phyloP scores from a whole-genome alignment of 2,888 invertebrate species.

The Callosobruchus maculatus region DNA sequence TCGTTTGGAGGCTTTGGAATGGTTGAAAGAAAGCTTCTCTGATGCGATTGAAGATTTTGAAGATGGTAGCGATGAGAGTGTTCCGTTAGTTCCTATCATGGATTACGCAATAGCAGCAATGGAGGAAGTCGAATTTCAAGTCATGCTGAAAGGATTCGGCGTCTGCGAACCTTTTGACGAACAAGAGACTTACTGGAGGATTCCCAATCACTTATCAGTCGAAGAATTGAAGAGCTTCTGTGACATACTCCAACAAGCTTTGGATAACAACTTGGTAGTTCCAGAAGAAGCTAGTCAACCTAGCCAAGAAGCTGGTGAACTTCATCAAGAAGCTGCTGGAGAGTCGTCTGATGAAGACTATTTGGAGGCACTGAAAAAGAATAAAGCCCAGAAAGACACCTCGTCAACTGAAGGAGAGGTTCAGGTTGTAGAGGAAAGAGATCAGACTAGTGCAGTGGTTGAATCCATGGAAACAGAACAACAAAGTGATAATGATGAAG shows the following conservation, averaged over 20 bases:
- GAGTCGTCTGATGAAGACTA: constrained; percentile 12
- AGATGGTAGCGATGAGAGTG: constrained; percentile 63
- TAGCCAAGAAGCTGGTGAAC: constrained; percentile 15
- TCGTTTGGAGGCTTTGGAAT: constrained; percentile 59
- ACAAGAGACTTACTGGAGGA: constrained; percentile 85
- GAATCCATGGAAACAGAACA: constrained; percentile 34
- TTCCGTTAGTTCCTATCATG: constrained; percentile 77
- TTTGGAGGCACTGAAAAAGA: constrained; percentile 11
- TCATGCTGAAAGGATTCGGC: constrained; percentile 67
- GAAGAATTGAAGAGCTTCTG: constrained; percentile 56
- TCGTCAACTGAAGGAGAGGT: not conserved
- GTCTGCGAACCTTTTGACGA: constrained; percentile 66
- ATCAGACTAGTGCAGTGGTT: not conserved
- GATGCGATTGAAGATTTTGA: constrained; percentile 73
- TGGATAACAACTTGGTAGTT: constrained; percentile 49
- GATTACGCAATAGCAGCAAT: constrained; percentile 69
- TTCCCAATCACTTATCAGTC: constrained; percentile 62
- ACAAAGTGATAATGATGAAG: constrained; percentile 12
- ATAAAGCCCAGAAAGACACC: not conserved
- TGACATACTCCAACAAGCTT: constrained; percentile 55
- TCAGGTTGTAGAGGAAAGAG: constrained; percentile 3
- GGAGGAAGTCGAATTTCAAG: constrained; percentile 67
- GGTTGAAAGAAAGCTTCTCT: constrained; percentile 70
- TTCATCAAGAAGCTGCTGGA: not conserved
- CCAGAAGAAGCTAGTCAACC: constrained; percentile 28